Conservation (phyloP, 2,888 invertebrate genomes). For the Drosophila greeni region DNA sequence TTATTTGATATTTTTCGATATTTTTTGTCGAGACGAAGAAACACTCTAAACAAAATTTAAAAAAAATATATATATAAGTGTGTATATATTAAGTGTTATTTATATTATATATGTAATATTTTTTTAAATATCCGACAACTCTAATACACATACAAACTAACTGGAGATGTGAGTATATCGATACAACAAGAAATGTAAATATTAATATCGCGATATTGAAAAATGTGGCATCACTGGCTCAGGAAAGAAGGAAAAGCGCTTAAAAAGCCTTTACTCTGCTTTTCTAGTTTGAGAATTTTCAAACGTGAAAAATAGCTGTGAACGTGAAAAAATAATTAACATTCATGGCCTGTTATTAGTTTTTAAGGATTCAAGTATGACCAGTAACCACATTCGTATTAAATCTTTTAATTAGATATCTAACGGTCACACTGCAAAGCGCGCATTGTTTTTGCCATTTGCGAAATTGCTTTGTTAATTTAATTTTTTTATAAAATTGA, state of each 20-base stretch:
- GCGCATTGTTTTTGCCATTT: conserved; percentile 31
- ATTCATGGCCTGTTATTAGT: neutral
- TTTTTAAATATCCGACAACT: too few relatives aligned
- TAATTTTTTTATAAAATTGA: neutral
- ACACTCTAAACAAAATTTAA: too few relatives aligned
- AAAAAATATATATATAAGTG: too few relatives aligned
- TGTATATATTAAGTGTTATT: too few relatives aligned
- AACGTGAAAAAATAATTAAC: neutral
- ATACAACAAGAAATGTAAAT: neutral
- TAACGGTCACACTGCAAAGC: conserved; percentile 13
- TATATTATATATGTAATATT: too few relatives aligned
- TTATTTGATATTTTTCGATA: too few relatives aligned
- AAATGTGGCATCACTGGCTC: neutral
- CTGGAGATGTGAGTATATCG: conserved; percentile 1
- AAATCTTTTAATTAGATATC: neutral
- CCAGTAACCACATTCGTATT: neutral
- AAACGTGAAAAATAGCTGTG: neutral
- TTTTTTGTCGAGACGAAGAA: too few relatives aligned
- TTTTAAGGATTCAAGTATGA: neutral
- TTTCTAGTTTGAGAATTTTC: neutral
- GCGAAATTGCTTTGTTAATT: conserved; percentile 22
- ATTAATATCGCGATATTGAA: neutral
- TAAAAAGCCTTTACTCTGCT: neutral
- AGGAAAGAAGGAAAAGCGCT: neutral
- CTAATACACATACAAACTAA: conserved; percentile 56